Evolutionary conservation across 2,888 invertebrate genomes (phyloP).

Genomic region (Diarsia rubi): DNA sequence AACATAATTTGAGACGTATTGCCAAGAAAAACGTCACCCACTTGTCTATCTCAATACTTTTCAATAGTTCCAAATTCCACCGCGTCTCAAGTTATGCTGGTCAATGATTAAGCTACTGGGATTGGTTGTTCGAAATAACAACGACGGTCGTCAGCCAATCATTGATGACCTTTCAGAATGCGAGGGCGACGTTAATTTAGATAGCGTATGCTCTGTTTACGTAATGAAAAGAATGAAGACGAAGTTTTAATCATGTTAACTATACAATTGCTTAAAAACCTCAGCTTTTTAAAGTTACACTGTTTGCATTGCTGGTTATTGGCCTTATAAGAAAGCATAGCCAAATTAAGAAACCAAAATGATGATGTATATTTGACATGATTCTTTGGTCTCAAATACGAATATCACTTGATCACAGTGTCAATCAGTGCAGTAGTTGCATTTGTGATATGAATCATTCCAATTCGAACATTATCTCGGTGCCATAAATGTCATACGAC

Average conservation of each 20-base stretch:
- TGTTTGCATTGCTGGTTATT: not conserved
- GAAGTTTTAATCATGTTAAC: slow-evolving; percentile 36
- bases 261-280: slow-evolving; percentile 26
- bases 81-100: not conserved
- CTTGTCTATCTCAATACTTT: not conserved
- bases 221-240: slow-evolving; percentile 21
- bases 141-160: slow-evolving; percentile 9
- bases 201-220: slow-evolving; percentile 51
- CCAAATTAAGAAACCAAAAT: not conserved
- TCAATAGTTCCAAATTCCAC: not conserved
- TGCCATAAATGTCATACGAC: slow-evolving; percentile 31
- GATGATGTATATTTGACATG: slow-evolving; percentile 43
- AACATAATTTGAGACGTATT: not conserved
- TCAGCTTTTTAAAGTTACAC: not conserved
- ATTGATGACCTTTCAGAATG: slow-evolving; percentile 8
- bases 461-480: slow-evolving; percentile 41
- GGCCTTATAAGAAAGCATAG: not conserved
- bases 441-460: slow-evolving; percentile 29
- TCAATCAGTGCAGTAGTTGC: not conserved
- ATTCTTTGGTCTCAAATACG: slow-evolving; percentile 28
- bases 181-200: slow-evolving; percentile 28
- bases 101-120: not conserved
- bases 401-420: slow-evolving; percentile 42
- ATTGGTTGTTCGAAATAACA: not conserved
- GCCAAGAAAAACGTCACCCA: not conserved